phyloP scores from a whole-genome alignment of 2,797 vertebrate species.

The Enteromius argenteus region DNA sequence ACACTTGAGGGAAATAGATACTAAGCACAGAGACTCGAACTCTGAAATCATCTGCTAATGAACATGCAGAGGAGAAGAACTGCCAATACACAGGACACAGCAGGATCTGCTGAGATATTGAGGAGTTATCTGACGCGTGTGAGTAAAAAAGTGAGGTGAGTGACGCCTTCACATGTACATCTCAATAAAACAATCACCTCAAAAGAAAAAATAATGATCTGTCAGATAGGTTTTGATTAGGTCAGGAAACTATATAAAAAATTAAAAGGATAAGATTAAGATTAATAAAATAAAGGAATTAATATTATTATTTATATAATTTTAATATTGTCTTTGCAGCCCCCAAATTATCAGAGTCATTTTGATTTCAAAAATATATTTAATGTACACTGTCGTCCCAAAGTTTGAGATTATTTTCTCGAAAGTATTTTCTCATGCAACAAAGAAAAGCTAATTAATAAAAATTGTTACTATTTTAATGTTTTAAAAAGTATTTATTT shows the following conservation, averaged over 20 bases:
- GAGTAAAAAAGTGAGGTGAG: background rate
- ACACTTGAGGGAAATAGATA: constrained; percentile 53
- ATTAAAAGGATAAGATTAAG: background rate
- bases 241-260: background rate
- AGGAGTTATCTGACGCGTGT: background rate
- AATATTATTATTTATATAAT: background rate
- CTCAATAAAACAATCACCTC: constrained; percentile 19
- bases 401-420: background rate
- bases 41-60: constrained; percentile 54
- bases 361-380: background rate
- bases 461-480: background rate
- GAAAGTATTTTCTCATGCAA: background rate
- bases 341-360: background rate
- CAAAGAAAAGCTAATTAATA: background rate
- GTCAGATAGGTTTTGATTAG: background rate
- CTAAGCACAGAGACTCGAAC: constrained; percentile 48
- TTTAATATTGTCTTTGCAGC: background rate
- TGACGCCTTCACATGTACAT: constrained; percentile 1
- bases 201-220: background rate
- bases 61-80: constrained; percentile 47
- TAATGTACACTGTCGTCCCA: background rate
- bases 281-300: background rate
- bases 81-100: constrained; percentile 32
- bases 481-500: background rate
- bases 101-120: constrained; percentile 28